phyloP scores from a whole-genome alignment of 1,140 invertebrate genomes.

The Charaxes varanes region DNA sequence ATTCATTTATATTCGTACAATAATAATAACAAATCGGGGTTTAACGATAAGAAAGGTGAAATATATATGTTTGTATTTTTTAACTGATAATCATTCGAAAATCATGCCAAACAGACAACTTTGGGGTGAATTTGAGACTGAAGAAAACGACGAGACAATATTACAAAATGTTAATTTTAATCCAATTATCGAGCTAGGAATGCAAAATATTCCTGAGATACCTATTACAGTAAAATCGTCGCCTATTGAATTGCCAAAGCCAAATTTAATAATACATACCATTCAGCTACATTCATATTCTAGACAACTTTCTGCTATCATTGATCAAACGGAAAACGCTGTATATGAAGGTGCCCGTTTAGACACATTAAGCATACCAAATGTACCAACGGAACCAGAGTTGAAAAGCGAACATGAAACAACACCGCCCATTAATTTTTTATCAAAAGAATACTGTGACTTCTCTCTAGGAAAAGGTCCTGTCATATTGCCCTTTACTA shows the following conservation, averaged over 20 bases:
- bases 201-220: slow-evolving; percentile 69
- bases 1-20: too few relatives aligned
- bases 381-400: slow-evolving; percentile 41
- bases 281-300: slow-evolving; percentile 54
- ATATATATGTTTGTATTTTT: not conserved
- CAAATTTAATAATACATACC: slow-evolving; percentile 60
- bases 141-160: slow-evolving; percentile 42
- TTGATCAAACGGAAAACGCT: slow-evolving; percentile 52
- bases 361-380: slow-evolving; percentile 46
- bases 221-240: slow-evolving; percentile 61
- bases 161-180: slow-evolving; percentile 67
- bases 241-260: slow-evolving; percentile 55
- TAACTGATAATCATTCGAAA: not conserved
- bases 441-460: slow-evolving; percentile 60
- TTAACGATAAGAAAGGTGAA: too few relatives aligned
- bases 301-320: slow-evolving; percentile 43
- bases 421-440: slow-evolving; percentile 50
- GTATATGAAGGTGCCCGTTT: slow-evolving; percentile 46
- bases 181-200: slow-evolving; percentile 68
- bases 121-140: slow-evolving; percentile 67
- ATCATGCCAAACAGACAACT: slow-evolving; percentile 49
- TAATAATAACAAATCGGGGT: too few relatives aligned
- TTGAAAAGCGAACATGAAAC: slow-evolving; percentile 46
- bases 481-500: slow-evolving; percentile 52
- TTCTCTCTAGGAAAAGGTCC: slow-evolving; percentile 63